phyloP scores from a whole-genome alignment of 2,797 vertebrate genomes.

The Danio choprae region DNA sequence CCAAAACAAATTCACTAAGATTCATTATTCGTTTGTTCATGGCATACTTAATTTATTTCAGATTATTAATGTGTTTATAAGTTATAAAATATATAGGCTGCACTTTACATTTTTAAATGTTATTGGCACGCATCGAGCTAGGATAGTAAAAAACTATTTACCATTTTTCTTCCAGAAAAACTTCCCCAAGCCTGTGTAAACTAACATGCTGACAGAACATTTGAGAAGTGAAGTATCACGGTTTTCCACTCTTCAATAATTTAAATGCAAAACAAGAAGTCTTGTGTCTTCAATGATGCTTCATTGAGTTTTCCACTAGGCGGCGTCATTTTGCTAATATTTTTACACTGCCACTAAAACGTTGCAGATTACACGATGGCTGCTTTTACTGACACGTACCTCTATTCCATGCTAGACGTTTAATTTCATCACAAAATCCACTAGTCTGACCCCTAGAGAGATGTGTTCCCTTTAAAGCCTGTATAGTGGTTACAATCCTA shows the following conservation, averaged over 20 bases:
- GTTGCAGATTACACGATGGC: not conserved
- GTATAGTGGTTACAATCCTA: not conserved
- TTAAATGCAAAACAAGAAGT: not conserved
- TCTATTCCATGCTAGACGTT: not conserved
- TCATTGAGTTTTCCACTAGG: slow-evolving; percentile 13
- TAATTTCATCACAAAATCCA: not conserved
- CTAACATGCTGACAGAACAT: not conserved
- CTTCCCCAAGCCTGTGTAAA: no score
- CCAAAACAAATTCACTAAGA: no score
- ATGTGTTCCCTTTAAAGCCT: not conserved
- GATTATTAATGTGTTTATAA: no score
- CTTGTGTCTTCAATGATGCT: not conserved
- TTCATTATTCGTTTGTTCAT: no score
- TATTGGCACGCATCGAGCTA: no score
- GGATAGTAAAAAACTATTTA: not conserved
- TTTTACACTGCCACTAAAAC: not conserved
- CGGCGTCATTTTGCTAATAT: slow-evolving; percentile 9
- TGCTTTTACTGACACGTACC: not conserved
- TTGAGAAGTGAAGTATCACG: not conserved
- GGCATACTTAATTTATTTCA: no score
- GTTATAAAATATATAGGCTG: no score
- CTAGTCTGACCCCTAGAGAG: not conserved
- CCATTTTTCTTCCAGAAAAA: not conserved
- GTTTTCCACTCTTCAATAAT: not conserved
- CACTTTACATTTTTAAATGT: no score